Conservation (phyloP, 1,140 invertebrate species). For the Drosophila carrolli region DNA sequence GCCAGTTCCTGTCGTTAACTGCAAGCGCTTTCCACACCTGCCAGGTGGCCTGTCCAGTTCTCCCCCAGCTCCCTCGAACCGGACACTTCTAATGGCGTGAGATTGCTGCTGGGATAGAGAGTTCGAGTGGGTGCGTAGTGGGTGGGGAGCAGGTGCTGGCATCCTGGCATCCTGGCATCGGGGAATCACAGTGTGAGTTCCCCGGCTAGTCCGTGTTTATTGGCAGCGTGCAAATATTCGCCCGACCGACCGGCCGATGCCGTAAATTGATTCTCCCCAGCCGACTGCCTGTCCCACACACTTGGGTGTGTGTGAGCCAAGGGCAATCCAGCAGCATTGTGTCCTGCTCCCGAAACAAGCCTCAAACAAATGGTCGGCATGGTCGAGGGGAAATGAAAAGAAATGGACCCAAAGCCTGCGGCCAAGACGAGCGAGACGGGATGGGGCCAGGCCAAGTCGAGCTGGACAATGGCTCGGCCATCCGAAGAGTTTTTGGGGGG, state of each 20-base stretch:
- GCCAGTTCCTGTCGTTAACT: slow-evolving; percentile 57
- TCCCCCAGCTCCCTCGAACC: not conserved
- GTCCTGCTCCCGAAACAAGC: slow-evolving; percentile 20
- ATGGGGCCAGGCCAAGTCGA: slow-evolving; percentile 8
- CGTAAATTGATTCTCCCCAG: slow-evolving; percentile 24
- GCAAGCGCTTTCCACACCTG: slow-evolving; percentile 50
- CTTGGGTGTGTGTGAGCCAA: slow-evolving; percentile 14
- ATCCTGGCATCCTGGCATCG: too few species aligned
- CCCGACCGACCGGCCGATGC: slow-evolving; percentile 23
- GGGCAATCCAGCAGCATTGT: slow-evolving; percentile 20
- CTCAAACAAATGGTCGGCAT: slow-evolving; percentile 29
- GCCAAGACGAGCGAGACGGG: not conserved
- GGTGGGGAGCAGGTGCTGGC: too few species aligned
- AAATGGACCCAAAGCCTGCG: slow-evolving; percentile 8
- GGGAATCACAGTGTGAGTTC: not conserved
- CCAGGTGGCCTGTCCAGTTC: not conserved
- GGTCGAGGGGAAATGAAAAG: not conserved
- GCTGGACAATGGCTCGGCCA: slow-evolving; percentile 18
- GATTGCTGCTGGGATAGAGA: slow-evolving; percentile 7
- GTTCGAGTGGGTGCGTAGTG: not conserved
- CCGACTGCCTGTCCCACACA: not conserved
- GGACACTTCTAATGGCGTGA: slow-evolving; percentile 9
- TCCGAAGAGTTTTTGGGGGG: not conserved
- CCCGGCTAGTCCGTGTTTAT: slow-evolving; percentile 6
- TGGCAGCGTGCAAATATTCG: slow-evolving; percentile 41